A percentile compares a stretch with the other conserved stretches of the same genome.
These are phyloP conservation scores for Craniophora ligustri DNA, from an alignment of 2,888 invertebrate genomes.

Conservation along the genomic window DNA sequence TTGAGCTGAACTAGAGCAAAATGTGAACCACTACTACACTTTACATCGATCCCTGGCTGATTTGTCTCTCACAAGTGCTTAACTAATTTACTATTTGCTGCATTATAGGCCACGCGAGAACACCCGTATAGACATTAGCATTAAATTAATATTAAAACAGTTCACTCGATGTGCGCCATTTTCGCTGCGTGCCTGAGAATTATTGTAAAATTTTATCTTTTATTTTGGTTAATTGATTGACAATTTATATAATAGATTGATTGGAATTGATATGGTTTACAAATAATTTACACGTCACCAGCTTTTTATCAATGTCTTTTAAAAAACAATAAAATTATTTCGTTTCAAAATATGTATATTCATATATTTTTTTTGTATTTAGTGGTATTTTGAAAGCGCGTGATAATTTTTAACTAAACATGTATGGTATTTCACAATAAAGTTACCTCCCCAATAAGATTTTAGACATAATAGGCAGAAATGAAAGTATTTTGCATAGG, in stretches of 20 bases:
- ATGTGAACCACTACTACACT: not conserved
- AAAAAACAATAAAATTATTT: constrained; percentile 5
- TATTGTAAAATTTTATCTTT: constrained; percentile 6
- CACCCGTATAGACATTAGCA: constrained; percentile 2
- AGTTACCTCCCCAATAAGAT: constrained; percentile 1
- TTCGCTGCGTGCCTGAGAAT: constrained; percentile 1
- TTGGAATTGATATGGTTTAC: constrained; percentile 1
- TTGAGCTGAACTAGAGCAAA: no score
- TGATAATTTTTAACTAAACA: constrained; percentile 2
- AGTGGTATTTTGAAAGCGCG: constrained; percentile 3
- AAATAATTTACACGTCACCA: constrained; percentile 1
- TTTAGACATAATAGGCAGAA: not conserved
- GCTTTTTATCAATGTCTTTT: not conserved
- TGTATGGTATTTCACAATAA: constrained; percentile 1
- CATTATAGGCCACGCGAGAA: not conserved
- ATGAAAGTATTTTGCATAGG: not conserved
- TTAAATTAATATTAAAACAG: constrained; percentile 6
- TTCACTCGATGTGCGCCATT: constrained; percentile 4
- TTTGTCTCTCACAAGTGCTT: constrained; percentile 3
- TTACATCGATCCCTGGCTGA: not conserved
- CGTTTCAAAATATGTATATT: not conserved
- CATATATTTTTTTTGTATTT: constrained; percentile 2
- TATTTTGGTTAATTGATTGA: constrained; percentile 7
- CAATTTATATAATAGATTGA: constrained; percentile 3
- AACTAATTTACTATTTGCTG: constrained; percentile 1